phyloP scores from a whole-genome alignment of 2,113 vertebrate genomes.

The Strix uralensis region DNA sequence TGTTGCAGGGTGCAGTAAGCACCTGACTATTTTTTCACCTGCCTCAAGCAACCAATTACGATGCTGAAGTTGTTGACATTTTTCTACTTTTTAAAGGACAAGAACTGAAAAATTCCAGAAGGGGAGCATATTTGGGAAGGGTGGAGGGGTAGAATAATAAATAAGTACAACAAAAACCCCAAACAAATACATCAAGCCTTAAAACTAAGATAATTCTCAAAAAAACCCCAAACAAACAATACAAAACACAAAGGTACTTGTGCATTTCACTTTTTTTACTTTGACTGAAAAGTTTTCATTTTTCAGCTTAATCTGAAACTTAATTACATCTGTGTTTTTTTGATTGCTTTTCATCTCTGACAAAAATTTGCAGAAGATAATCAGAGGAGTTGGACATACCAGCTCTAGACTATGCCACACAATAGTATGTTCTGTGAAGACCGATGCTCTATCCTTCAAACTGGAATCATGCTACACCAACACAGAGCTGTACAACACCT shows the following conservation, averaged over 20 bases:
- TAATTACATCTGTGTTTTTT: background rate
- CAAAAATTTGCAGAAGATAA: background rate
- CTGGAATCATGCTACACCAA: background rate
- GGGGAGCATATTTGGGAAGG: background rate
- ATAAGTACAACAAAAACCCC: background rate
- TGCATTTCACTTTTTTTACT: background rate
- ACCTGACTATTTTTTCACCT: background rate
- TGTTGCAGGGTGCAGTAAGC: background rate
- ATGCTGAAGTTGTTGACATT: background rate
- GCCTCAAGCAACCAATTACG: background rate
- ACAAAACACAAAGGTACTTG: background rate
- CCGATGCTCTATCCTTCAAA: background rate
- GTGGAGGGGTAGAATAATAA: background rate
- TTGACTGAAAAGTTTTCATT: background rate
- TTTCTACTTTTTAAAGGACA: background rate
- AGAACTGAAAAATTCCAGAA: background rate
- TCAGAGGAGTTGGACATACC: background rate
- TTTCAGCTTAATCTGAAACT: background rate
- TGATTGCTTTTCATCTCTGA: background rate
- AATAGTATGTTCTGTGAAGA: background rate
- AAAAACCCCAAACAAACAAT: background rate
- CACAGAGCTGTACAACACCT: background rate
- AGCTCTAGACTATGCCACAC: background rate
- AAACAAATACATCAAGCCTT: background rate
- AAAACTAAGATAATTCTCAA: background rate